Evolutionary conservation across 2,113 vertebrate genomes (phyloP).

Genomic region (Otus sunia): DNA sequence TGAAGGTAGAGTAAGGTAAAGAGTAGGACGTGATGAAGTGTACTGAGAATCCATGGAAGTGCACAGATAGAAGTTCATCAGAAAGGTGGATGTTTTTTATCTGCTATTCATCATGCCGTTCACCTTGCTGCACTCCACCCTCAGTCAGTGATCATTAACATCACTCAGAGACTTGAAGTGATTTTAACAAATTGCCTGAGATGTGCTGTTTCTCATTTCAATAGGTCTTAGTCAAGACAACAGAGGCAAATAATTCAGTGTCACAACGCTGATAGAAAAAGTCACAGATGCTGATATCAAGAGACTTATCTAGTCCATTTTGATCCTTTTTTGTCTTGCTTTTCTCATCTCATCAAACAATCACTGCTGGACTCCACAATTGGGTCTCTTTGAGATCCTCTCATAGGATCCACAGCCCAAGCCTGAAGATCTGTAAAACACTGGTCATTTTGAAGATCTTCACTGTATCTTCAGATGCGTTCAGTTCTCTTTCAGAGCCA

Average conservation of each 20-base stretch:
- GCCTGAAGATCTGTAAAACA: background rate
- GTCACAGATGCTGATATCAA: constrained; percentile 12
- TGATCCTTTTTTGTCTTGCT: constrained; percentile 1
- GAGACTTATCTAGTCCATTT: constrained; percentile 37
- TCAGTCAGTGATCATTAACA: background rate
- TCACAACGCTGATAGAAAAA: background rate
- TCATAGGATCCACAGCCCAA: background rate
- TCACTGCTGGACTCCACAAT: background rate
- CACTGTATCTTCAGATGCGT: background rate
- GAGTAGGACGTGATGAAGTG: background rate
- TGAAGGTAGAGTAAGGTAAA: background rate
- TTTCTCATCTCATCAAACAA: background rate
- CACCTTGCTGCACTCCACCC: background rate
- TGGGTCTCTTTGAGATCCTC: background rate
- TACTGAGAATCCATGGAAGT: background rate
- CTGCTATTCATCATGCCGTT: background rate
- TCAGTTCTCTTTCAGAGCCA: background rate
- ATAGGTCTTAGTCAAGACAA: background rate
- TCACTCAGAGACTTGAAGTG: background rate
- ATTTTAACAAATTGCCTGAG: constrained; percentile 21
- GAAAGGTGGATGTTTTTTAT: background rate
- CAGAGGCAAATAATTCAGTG: constrained; percentile 18
- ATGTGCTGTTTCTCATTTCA: constrained; percentile 28
- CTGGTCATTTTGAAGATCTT: background rate
- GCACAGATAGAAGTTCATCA: background rate